These are phyloP conservation scores for Zoanthus sansibaricus DNA, from an alignment of 92 coral and sea anemone genomes.

Conservation along the genomic window DNA sequence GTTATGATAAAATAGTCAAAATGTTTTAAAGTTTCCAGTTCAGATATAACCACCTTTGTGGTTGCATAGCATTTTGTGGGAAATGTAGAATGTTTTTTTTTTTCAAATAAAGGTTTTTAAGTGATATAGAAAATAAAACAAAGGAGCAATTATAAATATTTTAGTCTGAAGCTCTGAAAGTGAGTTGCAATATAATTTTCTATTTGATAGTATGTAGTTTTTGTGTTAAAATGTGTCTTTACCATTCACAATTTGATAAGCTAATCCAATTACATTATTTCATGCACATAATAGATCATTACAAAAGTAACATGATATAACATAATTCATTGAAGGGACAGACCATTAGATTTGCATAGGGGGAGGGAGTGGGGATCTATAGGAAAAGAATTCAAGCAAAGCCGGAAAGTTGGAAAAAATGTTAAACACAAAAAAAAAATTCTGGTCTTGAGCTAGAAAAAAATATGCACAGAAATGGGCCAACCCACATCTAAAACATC, in stretches of 20 bases:
- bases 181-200: conserved; percentile 5
- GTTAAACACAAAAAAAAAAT: background rate
- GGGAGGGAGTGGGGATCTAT: background rate
- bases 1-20: conserved; percentile 7
- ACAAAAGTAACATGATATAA: conserved; percentile 7
- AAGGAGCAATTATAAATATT: conserved; percentile 8
- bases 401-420: background rate
- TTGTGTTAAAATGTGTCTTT: conserved; percentile 6
- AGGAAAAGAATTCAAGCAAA: background rate
- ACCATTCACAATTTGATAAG: conserved; percentile 1
- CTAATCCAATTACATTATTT: background rate
- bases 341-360: background rate
- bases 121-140: conserved; percentile 4
- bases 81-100: background rate
- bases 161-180: conserved; percentile 16
- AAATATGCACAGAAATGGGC: conserved; percentile 8
- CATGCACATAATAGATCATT: conserved; percentile 1
- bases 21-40: background rate
- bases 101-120: conserved; percentile 13
- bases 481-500: background rate
- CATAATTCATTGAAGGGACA: background rate
- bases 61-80: conserved; percentile 14
- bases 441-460: conserved; percentile 9
- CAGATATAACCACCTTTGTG: conserved; percentile 21
- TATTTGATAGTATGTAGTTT: conserved; percentile 2